phyloP scores from a whole-genome alignment of 2,888 invertebrate species.

The Ferrisia virgata region DNA sequence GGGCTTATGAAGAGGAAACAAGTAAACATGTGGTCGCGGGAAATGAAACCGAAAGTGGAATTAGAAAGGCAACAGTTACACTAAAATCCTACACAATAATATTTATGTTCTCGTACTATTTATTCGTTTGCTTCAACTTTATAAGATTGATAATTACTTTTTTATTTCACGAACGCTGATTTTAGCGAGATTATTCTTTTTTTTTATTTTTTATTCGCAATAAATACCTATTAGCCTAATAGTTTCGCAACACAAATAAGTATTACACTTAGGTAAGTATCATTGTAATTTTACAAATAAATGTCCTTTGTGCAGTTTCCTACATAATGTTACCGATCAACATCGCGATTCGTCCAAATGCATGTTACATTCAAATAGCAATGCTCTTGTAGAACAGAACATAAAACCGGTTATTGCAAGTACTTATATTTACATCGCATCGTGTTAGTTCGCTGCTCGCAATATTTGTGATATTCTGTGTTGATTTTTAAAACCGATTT shows the following conservation, averaged over 20 bases:
- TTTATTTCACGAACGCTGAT: not conserved
- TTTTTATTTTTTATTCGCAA: not conserved
- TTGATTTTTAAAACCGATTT: not conserved
- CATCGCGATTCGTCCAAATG: not conserved
- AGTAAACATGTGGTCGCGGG: not conserved
- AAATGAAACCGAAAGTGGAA: constrained; percentile 25
- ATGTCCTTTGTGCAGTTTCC: no score
- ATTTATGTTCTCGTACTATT: not conserved
- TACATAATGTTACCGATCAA: not conserved
- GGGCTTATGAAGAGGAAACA: not conserved
- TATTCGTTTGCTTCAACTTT: not conserved
- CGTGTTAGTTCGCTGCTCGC: not conserved
- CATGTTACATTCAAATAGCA: not conserved
- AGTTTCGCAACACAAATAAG: no score
- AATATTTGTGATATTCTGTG: not conserved
- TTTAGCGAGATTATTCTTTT: not conserved
- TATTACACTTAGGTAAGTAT: no score
- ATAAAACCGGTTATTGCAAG: not conserved
- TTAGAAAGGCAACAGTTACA: constrained; percentile 2
- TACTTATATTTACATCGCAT: no score
- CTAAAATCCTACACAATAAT: constrained; percentile 11
- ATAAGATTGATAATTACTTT: not conserved
- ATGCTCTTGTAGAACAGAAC: not conserved
- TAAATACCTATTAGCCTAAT: no score
- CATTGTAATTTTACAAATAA: no score